Evolutionary conservation across 35 echinoderm and acorn worm genomes (phyloP).

Genomic region (Anneissia japonica): DNA sequence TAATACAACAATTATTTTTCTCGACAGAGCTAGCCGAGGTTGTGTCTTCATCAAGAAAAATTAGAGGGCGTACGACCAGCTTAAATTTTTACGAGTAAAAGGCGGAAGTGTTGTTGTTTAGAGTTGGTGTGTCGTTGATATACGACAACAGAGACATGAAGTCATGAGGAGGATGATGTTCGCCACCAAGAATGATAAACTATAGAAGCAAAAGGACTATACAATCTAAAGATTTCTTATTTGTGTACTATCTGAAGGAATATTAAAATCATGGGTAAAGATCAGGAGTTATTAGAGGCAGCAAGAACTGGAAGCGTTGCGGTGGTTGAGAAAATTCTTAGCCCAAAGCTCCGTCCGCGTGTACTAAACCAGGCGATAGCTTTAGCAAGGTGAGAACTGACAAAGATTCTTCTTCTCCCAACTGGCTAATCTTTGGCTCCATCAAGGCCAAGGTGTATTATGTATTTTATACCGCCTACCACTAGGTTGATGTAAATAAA

Average conservation of each 20-base stretch:
- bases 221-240: neutral
- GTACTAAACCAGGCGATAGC: slow-evolving; percentile 41
- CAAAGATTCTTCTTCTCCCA: neutral
- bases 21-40: too few relatives aligned
- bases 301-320: slow-evolving; percentile 55
- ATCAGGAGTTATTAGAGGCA: slow-evolving; percentile 68
- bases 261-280: slow-evolving; percentile 50
- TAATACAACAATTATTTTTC: too few relatives aligned
- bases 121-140: neutral
- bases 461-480: too few relatives aligned
- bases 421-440: neutral
- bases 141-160: neutral
- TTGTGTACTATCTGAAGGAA: neutral
- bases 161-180: neutral
- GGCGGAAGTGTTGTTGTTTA: neutral
- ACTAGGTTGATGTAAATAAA: too few relatives aligned
- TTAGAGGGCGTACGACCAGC: too few relatives aligned
- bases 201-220: neutral
- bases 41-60: too few relatives aligned
- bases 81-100: too few relatives aligned
- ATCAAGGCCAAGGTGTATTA: neutral
- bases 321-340: slow-evolving; percentile 56
- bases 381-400: neutral
- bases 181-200: neutral
- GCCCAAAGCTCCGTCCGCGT: slow-evolving; percentile 22